Conservation (phyloP, 2,888 invertebrate genomes). For the Pachymerium ferrugineum region DNA sequence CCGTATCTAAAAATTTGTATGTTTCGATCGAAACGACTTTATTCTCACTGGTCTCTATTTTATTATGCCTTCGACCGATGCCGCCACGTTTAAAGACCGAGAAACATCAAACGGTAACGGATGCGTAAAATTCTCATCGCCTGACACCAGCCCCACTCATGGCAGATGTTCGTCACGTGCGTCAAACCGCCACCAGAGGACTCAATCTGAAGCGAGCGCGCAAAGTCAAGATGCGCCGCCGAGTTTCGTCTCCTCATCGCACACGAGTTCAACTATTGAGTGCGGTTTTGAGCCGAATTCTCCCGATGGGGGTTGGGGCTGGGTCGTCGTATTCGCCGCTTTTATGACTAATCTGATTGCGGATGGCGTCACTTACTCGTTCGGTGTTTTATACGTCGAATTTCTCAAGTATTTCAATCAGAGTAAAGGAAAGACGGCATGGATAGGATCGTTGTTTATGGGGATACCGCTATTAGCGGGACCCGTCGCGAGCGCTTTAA, state of each 20-base stretch:
- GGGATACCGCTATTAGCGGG: slow-evolving; percentile 82
- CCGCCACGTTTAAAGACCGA: background rate
- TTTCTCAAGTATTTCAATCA: slow-evolving; percentile 78
- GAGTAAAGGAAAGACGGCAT: slow-evolving; percentile 78
- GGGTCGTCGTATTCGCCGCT: slow-evolving; percentile 83
- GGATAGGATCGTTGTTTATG: slow-evolving; percentile 86
- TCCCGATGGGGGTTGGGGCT: slow-evolving; percentile 88
- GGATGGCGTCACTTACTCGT: slow-evolving; percentile 87
- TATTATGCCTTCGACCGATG: background rate
- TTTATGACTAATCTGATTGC: slow-evolving; percentile 86
- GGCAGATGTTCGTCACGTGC: background rate
- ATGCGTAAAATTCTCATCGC: slow-evolving; percentile 30
- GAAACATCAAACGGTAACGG: background rate
- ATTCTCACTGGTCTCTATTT: background rate
- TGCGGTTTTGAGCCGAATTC: slow-evolving; percentile 21
- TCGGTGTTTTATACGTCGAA: slow-evolving; percentile 81
- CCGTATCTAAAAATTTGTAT: too few relatives aligned
- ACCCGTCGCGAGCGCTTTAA: slow-evolving; percentile 75
- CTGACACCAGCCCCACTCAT: background rate
- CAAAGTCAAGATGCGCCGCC: slow-evolving; percentile 8
- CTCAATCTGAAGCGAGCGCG: slow-evolving; percentile 31
- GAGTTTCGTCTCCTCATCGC: slow-evolving; percentile 30
- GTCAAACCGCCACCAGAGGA: slow-evolving; percentile 29
- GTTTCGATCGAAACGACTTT: background rate
- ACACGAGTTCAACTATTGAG: slow-evolving; percentile 10